A percentile compares a stretch with the other conserved stretches of the same genome.
Evolutionary conservation across 1,140 invertebrate species (phyloP).

Genomic region (Drosophila sp.): DNA sequence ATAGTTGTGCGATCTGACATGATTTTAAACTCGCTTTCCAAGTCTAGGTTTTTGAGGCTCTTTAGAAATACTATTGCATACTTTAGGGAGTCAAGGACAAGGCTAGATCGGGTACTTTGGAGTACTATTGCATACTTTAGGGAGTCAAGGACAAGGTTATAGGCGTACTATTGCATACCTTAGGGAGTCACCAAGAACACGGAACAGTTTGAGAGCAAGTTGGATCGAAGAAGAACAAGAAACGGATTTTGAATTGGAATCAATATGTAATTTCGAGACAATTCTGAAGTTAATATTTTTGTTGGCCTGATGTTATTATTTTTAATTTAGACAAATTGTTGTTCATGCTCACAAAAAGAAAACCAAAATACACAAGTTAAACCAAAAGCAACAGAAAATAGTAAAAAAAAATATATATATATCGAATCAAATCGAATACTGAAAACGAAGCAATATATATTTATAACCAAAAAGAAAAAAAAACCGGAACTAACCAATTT

Average conservation of each 20-base stretch:
- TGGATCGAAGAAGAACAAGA: no score
- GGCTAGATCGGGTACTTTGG: no score
- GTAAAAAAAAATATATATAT: background rate
- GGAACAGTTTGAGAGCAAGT: no score
- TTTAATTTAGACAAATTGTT: conserved; percentile 65
- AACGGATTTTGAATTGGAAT: no score
- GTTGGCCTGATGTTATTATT: conserved; percentile 33
- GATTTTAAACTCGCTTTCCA: no score
- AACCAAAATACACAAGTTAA: conserved; percentile 10
- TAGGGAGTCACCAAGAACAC: no score
- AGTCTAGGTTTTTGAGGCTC: no score
- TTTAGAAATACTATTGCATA: background rate
- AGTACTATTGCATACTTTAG: no score
- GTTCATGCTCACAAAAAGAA: conserved; percentile 52
- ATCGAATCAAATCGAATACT: conserved; percentile 1
- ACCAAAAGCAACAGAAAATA: conserved; percentile 25
- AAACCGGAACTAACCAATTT: background rate
- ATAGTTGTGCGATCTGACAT: no score
- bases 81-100: background rate
- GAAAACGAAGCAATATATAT: conserved; percentile 30
- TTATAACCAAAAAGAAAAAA: background rate
- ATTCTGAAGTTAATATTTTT: background rate
- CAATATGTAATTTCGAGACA: no score
- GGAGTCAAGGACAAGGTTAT: no score
- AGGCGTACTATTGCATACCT: no score